Evolutionary conservation across 2,113 vertebrate genomes (phyloP), one percentile per base, ranked within the genome.

Genomic region (Mesoclemmys tuberculata): DNA sequence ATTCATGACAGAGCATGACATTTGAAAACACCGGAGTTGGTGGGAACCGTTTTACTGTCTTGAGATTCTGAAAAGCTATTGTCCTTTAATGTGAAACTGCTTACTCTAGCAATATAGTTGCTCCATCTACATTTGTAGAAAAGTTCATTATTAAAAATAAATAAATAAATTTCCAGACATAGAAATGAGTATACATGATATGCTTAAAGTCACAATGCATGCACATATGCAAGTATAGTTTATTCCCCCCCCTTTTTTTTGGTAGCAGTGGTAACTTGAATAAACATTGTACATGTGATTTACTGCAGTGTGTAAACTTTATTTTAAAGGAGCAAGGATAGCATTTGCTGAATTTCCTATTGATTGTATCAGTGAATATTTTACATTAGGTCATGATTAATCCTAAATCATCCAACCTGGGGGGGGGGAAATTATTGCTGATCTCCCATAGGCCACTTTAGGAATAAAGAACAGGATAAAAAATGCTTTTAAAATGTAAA

Each of bases 91-190:
- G 87, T 94, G 88, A 94, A 97, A 88, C 89, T 85, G 81, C 92
- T 75, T 93, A 55, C 54, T 86, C 56, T 2, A 6, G 87, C 90
- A 96, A 94, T 78, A 88, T 90, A 91, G 83, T 92, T 97, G 95
- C 94, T 96, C 93, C 94, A 92, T 96, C 90, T 92, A 93, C 93
- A 93, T 82, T 87, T 87, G 78, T 94, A 84, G 96, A 96, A 96
- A 92, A 93, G 86, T 71, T 85, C 81, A 88, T 87, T 95, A 90
- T 71, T 93, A 84, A 64, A 88, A 92, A 51, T 11, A 84, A 58
- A 88, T 91, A 91, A 95, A 91, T 88, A 68, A 91, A 80, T 97
- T 95, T 95, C 51, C 88, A 94, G 95, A 93, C 71, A 80, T 80
- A 92, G 84, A 96, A 95, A 93, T 1, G 1, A 92, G 80, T 93